Conservation (phyloP, 2,113 vertebrate species). For the Elephas maximus region DNA sequence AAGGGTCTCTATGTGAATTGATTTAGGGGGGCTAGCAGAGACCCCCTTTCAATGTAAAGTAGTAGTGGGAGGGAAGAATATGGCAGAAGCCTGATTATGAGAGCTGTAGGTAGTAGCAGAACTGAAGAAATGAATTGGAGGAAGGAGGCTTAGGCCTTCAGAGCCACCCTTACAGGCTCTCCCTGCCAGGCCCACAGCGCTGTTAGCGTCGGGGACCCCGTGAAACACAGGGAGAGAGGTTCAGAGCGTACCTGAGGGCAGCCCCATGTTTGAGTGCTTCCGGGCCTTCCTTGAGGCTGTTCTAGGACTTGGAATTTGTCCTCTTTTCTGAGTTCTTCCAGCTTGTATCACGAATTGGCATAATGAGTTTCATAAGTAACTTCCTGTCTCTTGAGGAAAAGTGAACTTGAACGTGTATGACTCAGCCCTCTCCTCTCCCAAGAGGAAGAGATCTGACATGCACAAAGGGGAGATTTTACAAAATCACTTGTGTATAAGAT, state of each 20-base stretch:
- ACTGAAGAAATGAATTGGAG: neutral
- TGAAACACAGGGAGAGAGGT: too few species aligned
- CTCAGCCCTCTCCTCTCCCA: neutral
- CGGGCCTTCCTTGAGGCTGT: neutral
- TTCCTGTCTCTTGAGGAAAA: neutral
- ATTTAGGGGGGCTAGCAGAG: neutral
- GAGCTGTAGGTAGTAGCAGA: neutral
- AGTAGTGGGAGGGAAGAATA: neutral
- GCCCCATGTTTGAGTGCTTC: neutral
- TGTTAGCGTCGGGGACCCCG: neutral
- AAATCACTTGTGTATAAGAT: neutral
- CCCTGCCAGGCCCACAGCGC: neutral
- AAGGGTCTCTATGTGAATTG: neutral
- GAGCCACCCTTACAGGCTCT: neutral
- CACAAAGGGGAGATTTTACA: neutral
- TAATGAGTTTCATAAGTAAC: neutral
- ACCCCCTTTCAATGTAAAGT: neutral
- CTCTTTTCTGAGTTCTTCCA: neutral
- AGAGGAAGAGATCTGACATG: neutral
- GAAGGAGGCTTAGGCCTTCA: neutral
- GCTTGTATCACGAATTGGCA: neutral
- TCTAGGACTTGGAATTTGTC: neutral
- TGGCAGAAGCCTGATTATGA: neutral
- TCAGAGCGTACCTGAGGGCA: fast-evolving
- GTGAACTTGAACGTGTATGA: neutral